These are phyloP conservation scores for Microcaecilia unicolor DNA, from an alignment of 2,797 vertebrate genomes.

Conservation along the genomic window DNA sequence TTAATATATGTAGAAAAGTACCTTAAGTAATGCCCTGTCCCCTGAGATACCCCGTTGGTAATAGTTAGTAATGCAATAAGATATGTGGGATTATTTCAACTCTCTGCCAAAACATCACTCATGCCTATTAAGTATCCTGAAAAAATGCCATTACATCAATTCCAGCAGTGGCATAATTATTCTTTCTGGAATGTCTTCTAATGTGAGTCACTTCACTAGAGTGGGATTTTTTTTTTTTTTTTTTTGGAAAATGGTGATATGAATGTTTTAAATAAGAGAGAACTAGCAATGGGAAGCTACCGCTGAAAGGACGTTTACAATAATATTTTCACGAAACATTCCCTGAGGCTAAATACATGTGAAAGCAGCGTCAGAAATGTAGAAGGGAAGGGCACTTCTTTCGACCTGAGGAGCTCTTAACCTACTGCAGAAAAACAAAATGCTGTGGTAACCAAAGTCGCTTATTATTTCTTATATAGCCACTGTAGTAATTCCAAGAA, in stretches of 20 bases:
- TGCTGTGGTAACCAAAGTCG: neutral
- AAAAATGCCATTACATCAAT: slow-evolving; percentile 63
- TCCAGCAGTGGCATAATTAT: slow-evolving; percentile 52
- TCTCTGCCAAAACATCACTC: slow-evolving; percentile 55
- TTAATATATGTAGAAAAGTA: slow-evolving; percentile 32
- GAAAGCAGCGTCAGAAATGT: neutral
- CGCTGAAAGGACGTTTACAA: slow-evolving; percentile 12
- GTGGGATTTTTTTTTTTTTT: too few species aligned
- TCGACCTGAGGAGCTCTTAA: neutral
- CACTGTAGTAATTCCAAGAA: slow-evolving; percentile 8
- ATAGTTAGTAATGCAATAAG: slow-evolving; percentile 44
- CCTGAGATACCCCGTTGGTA: slow-evolving; percentile 38
- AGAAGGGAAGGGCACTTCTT: slow-evolving; percentile 14
- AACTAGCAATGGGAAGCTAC: slow-evolving; percentile 14
- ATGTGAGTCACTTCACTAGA: slow-evolving; percentile 51
- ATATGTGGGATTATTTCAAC: slow-evolving; percentile 41
- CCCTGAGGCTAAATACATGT: slow-evolving; percentile 2
- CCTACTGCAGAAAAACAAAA: neutral
- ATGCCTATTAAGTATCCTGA: slow-evolving; percentile 52
- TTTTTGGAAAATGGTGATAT: slow-evolving; percentile 38
- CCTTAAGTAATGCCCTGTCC: slow-evolving; percentile 39
- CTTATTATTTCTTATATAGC: neutral
- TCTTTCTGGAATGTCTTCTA: slow-evolving; percentile 64
- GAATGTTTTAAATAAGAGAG: slow-evolving; percentile 41
- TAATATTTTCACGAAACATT: slow-evolving; percentile 8